phyloP scores from a whole-genome alignment of 1,140 invertebrate species.

The Harlomillsia oculata region DNA sequence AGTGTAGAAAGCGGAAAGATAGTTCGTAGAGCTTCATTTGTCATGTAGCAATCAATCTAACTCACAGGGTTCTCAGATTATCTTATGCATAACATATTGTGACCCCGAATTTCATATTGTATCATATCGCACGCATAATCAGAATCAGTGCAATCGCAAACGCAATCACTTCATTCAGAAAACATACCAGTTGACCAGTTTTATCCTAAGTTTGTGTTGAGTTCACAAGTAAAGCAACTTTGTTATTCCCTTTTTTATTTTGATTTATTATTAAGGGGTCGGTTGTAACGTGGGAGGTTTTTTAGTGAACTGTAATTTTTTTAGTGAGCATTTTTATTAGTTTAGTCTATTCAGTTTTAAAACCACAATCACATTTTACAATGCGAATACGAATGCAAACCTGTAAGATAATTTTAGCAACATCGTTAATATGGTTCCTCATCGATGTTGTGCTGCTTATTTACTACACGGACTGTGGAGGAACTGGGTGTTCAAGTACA shows the following conservation, averaged over 20 bases:
- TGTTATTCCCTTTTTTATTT: background rate
- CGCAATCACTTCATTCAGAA: no score
- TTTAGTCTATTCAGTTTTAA: background rate
- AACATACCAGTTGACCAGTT: no score
- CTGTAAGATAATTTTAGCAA: constrained; percentile 85
- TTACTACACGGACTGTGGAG: constrained; percentile 84
- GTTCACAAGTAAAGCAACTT: no score
- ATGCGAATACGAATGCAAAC: constrained; percentile 70
- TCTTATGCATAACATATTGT: no score
- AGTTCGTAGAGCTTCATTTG: no score
- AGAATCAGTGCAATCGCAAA: no score
- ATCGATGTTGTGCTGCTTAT: constrained; percentile 83
- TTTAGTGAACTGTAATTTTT: background rate
- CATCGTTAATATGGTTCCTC: constrained; percentile 90
- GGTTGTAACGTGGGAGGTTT: background rate
- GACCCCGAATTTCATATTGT: no score
- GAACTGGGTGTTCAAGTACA: constrained; percentile 40
- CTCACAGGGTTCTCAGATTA: no score
- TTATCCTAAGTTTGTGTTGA: no score
- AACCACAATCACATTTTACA: constrained; percentile 5
- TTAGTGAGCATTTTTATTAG: constrained; percentile 7
- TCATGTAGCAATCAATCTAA: no score
- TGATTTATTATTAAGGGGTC: background rate
- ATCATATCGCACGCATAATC: no score
- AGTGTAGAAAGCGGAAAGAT: no score